Base-by-base conservation (phyloP, 2,113 vertebrate species). In the Apteryx mantelli region DNA sequence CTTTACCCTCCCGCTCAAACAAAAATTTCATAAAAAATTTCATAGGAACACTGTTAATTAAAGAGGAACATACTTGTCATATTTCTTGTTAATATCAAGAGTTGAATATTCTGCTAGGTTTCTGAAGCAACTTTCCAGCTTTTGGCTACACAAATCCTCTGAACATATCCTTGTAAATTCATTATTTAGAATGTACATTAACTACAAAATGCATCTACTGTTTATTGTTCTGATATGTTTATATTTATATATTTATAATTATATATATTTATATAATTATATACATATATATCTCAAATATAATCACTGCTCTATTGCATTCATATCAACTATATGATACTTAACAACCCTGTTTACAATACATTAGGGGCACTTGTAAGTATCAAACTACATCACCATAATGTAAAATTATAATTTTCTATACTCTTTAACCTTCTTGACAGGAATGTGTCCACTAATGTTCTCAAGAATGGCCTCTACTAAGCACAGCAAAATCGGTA, bases 311-410 rank as follows among this genome's bases (percentile, higher is more conserved):
- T 7, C 13, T 13, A 25, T 15, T 7, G 21, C 19, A 38, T 15
- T 68, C 28, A 21, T 7, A 58, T 2, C 19, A 79, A 38, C 46
- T 36, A 44, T 13, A 71, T 46, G 11, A 53, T 52, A 11, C 13
- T 38, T 0, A 84, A 3, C 15, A 58, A n/a, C 7, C n/a, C 50
- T 52, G 5, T 7, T 3, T 21, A 38, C 3, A 22, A 55, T 18
- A 64, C 4, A 12, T n/a, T 14, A 48, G 4, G 7, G 44, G 42
- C 22, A 55, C 7, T 3, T 42, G 18, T 28, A 38, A 32, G 13
- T 18, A 40, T 48, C n/a, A 53, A 79, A 60, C 55, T 40, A 42
- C 10, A n/a, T 2, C 2, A 74, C 24, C 26, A 28, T 12, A 69
- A 63, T 4, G 8, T 28, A 42, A 80, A 90, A 28, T 30, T 32